Conservation (phyloP, 1,140 invertebrate genomes). For the Drosophila oshimai region DNA sequence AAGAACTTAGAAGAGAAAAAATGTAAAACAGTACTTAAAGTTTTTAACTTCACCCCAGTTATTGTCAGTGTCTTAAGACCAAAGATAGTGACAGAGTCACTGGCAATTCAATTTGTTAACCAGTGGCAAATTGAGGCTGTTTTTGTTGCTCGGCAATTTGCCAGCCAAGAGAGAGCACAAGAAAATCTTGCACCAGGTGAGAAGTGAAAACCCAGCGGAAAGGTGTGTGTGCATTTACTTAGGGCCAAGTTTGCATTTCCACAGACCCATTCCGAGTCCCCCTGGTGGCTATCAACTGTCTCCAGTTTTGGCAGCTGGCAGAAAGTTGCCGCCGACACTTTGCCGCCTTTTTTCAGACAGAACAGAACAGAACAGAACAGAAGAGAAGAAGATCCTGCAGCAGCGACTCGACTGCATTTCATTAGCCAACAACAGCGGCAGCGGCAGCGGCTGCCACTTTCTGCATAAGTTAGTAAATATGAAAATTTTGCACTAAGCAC, state of each 20-base stretch:
- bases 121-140: constrained; percentile 55
- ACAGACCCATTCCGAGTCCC: background rate
- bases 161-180: constrained; percentile 27
- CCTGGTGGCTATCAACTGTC: constrained; percentile 63
- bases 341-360: constrained; percentile 2
- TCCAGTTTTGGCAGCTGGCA: constrained; percentile 76
- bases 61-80: background rate
- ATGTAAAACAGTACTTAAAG: background rate
- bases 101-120: constrained; percentile 70
- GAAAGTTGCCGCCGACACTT: constrained; percentile 58
- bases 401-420: constrained; percentile 64
- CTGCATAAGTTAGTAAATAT: constrained; percentile 77
- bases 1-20: too few species aligned
- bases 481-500: constrained; percentile 62
- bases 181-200: constrained; percentile 14
- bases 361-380: too few species aligned
- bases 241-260: constrained; percentile 51
- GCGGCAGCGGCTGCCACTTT: constrained; percentile 62
- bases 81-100: constrained; percentile 21
- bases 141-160: constrained; percentile 49
- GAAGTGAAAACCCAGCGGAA: background rate
- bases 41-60: background rate
- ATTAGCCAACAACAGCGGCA: constrained; percentile 59
- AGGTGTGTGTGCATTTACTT: constrained; percentile 54
- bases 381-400: constrained; percentile 6